Conservation (phyloP, 2,888 invertebrate genomes). For the Sceliomorpha sp. region DNA sequence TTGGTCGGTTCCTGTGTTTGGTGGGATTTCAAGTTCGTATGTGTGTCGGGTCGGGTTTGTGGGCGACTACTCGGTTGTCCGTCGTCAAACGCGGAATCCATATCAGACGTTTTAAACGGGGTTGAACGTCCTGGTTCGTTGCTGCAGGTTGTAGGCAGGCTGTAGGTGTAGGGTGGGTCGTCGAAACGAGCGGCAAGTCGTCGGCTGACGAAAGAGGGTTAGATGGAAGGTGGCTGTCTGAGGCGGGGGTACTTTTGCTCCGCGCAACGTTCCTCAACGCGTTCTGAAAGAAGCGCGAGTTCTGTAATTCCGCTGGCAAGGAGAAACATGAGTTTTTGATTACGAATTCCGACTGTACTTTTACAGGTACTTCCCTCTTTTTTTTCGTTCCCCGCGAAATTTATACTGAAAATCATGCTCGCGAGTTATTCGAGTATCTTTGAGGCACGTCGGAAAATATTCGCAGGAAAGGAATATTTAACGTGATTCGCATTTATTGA, state of each 20-base stretch:
- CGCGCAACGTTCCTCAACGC: constrained; percentile 11
- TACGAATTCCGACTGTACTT: constrained; percentile 45
- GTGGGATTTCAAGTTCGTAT: constrained; percentile 49
- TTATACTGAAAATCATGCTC: constrained; percentile 3
- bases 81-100: constrained; percentile 42
- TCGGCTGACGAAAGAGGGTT: constrained; percentile 26
- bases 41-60: constrained; percentile 28
- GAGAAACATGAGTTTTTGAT: constrained; percentile 44
- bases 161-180: background rate
- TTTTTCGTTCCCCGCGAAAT: background rate
- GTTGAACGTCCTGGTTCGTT: constrained; percentile 39
- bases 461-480: too few species aligned
- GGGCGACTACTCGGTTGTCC: constrained; percentile 39
- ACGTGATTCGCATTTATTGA: too few species aligned
- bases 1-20: too few species aligned
- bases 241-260: constrained; percentile 4
- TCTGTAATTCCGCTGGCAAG: constrained; percentile 44
- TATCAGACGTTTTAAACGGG: constrained; percentile 39
- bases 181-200: constrained; percentile 32
- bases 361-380: constrained; percentile 21
- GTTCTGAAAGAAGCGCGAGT: constrained; percentile 44
- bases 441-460: background rate
- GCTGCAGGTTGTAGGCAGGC: constrained; percentile 9
- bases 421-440: constrained; percentile 2
- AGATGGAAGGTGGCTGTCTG: constrained; percentile 8